A percentile compares a stretch with the other conserved stretches of the same genome.
Evolutionary conservation across 2,113 vertebrate species (phyloP).

Genomic region (Rafetus swinhoei): DNA sequence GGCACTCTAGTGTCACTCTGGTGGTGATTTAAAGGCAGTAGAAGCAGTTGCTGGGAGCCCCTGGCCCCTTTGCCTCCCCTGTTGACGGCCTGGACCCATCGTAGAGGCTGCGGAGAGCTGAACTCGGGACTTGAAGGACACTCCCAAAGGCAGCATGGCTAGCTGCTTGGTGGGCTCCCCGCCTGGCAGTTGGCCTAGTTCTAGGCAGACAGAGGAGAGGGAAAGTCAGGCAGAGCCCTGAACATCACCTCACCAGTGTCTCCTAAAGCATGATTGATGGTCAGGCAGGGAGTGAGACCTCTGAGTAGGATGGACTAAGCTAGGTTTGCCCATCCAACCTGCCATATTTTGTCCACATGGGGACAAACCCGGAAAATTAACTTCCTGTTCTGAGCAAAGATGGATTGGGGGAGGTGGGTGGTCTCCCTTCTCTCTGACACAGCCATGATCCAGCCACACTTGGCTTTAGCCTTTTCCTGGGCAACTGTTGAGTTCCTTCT

Average conservation of each 20-base stretch:
- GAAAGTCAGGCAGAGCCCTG: not conserved
- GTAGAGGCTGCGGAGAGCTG: not conserved
- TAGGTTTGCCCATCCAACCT: not conserved
- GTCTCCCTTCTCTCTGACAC: constrained; percentile 19
- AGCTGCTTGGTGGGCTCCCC: not conserved
- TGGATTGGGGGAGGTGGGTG: constrained; percentile 24
- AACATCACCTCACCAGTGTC: not conserved
- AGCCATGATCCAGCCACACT: not conserved
- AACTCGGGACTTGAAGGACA: not conserved
- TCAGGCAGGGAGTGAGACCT: constrained; percentile 43
- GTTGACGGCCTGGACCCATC: not conserved
- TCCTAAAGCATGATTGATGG: not conserved
- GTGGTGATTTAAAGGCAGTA: too few relatives aligned
- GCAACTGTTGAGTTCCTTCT: constrained; percentile 72
- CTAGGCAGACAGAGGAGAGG: not conserved
- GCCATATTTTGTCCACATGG: not conserved
- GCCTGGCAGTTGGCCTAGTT: not conserved
- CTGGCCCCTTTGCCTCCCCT: too few relatives aligned
- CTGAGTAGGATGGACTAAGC: constrained; percentile 8
- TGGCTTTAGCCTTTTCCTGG: constrained; percentile 43
- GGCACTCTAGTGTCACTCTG: too few relatives aligned
- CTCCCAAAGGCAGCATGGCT: rapidly evolving
- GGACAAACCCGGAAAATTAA: not conserved
- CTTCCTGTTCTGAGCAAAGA: not conserved
- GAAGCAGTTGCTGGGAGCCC: too few relatives aligned